Percentiles rank a stretch among this genome's conserved stretches.
phyloP scores from a whole-genome alignment of 2,797 vertebrate genomes.

The Discoglossus pictus region DNA sequence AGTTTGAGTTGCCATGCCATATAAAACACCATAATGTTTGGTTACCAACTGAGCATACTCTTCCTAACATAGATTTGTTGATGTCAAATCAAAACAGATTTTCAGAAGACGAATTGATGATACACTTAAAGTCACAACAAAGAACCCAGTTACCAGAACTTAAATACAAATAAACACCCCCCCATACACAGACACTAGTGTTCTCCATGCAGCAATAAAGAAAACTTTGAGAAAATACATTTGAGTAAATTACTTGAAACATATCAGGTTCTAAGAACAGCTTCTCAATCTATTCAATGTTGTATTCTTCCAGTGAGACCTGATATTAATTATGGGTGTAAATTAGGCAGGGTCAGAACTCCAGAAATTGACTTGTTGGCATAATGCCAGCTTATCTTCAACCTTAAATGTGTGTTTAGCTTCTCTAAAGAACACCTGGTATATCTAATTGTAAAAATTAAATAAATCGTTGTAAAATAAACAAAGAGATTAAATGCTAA shows the following conservation, averaged over 20 bases:
- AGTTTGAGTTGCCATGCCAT: too few relatives aligned
- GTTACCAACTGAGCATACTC: too few relatives aligned
- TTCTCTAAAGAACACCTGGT: slow-evolving; percentile 24
- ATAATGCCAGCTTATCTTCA: slow-evolving; percentile 24
- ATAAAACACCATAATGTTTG: too few relatives aligned
- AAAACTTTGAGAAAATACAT: not conserved
- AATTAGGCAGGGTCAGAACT: slow-evolving; percentile 21
- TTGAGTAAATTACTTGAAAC: slow-evolving; percentile 3
- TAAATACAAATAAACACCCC: too few relatives aligned
- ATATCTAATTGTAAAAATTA: not conserved
- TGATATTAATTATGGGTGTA: slow-evolving; percentile 37
- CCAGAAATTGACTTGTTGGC: slow-evolving; percentile 20
- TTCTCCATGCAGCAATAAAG: too few relatives aligned
- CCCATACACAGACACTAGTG: too few relatives aligned
- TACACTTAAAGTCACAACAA: too few relatives aligned
- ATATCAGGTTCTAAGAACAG: slow-evolving; percentile 14
- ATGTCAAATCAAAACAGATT: too few relatives aligned
- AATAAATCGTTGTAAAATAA: slow-evolving; percentile 1
- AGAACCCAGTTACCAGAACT: too few relatives aligned
- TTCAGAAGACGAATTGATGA: too few relatives aligned
- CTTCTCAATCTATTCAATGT: slow-evolving; percentile 14
- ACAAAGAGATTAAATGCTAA: too few relatives aligned
- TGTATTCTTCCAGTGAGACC: slow-evolving; percentile 25
- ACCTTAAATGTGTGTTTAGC: slow-evolving; percentile 23
- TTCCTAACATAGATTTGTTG: too few relatives aligned